Base-by-base conservation (phyloP, 2,888 invertebrate genomes). In the Agonopterix subpropinquella region DNA sequence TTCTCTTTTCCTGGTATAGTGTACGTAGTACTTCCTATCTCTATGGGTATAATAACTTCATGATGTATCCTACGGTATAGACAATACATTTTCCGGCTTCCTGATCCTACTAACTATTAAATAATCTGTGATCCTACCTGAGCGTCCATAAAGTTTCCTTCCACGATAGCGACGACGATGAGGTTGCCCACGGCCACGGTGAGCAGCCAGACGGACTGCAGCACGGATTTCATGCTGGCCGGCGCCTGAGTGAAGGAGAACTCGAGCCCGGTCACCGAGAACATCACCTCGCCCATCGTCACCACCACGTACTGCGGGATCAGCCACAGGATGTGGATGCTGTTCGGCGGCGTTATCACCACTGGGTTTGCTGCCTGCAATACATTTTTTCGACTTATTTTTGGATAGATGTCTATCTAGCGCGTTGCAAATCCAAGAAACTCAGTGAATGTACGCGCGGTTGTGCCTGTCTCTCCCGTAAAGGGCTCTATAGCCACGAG, bases 191-290 rank as follows among this genome's bases (percentile, higher is more conserved):
- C 91, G 0, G 98, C 97, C 0, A 96, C 96, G 0, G 98, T 97
- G 47, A 99, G 84, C 10, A 98, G 89, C 96, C 98, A 99, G 10
- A 93, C 92, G 0, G 98, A 97, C 76, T 95, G 95, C 45, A 99
- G 79, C 0, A 99, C 94, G 0, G 98, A 96, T 79, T 98, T 99
- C 98, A 99, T 98, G 55, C 92, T 93, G 4, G 90, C 74, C 0
- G 98, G 98, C 0, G 98, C 96, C 89, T 96, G 97, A 0, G 98
- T 96, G 79, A 97, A 99, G 0, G 98, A 96, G 81, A 99, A 99
- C 73, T 97, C 96, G 15, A 99, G 87, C 0, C 98, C 98, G 0
- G 98, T 98, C 28, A 99, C 94, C 0, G 98, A 96, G 77, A 98
- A 97, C 93, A 99, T 95, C 42, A 99, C 95, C 81, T 99, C 99